These are phyloP conservation scores for Mus spicilegus DNA, from an alignment of 2,113 vertebrate genomes.

Conservation along the genomic window DNA sequence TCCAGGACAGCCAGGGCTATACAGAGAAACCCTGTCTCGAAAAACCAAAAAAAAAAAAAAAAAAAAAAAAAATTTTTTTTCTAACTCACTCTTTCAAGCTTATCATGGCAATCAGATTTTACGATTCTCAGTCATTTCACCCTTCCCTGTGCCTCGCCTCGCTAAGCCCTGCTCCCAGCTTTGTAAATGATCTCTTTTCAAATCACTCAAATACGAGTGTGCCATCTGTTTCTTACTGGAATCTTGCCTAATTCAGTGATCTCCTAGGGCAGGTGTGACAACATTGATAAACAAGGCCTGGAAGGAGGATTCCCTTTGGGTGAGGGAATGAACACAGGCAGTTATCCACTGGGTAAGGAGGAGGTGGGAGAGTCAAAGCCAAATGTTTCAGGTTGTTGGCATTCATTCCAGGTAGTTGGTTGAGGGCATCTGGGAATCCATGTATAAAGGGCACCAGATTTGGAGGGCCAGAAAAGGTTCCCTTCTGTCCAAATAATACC, in stretches of 20 bases:
- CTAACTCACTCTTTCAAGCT: neutral
- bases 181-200: conserved; percentile 50
- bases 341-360: neutral
- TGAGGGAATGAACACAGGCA: neutral
- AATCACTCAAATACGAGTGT: neutral
- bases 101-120: neutral
- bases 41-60: too few relatives aligned
- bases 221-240: conserved; percentile 32
- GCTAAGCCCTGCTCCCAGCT: neutral
- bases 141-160: neutral
- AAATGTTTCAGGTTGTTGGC: neutral
- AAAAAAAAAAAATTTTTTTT: neutral
- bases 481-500: neutral
- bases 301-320: neutral
- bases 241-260: neutral
- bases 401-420: neutral
- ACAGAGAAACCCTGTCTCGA: too few relatives aligned
- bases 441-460: neutral
- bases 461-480: neutral
- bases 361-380: neutral
- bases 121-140: neutral
- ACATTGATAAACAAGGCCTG: neutral
- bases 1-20: too few relatives aligned
- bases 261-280: conserved; percentile 16
- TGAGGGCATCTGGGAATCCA: neutral